Conservation (phyloP, 2,888 invertebrate genomes). For the Phyto melanocephala region DNA sequence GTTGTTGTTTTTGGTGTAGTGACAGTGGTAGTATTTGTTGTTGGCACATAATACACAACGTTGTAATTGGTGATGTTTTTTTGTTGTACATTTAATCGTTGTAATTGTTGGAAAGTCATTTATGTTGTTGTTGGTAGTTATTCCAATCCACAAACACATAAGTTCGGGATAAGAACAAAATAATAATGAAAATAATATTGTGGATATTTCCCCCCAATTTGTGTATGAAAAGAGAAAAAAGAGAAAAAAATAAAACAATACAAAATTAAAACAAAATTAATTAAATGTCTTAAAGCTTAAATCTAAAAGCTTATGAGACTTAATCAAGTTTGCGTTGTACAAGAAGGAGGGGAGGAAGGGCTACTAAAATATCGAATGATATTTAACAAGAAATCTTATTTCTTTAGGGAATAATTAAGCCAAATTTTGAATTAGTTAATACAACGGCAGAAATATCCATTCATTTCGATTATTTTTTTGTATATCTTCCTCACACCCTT, state of each 20-base stretch:
- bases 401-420: conserved; percentile 55
- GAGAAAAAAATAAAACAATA: conserved; percentile 5
- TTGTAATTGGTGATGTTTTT: conserved; percentile 47
- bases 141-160: not conserved
- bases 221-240: conserved; percentile 1
- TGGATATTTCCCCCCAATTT: not conserved
- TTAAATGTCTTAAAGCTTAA: conserved; percentile 36
- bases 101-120: conserved; percentile 52
- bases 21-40: not conserved
- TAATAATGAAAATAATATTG: conserved; percentile 25
- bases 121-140: conserved; percentile 24
- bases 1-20: conserved; percentile 35
- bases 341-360: not conserved
- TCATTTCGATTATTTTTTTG: not conserved
- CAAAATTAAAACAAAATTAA: conserved; percentile 50
- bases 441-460: conserved; percentile 8
- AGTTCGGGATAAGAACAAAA: not conserved
- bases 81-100: conserved; percentile 9
- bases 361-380: not conserved
- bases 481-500: not conserved
- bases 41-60: conserved; percentile 20
- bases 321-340: too few relatives aligned
- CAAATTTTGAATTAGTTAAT: conserved; percentile 46
- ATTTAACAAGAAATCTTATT: conserved; percentile 25
- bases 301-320: not conserved